Evolutionary conservation across 2,797 vertebrate species (phyloP), one percentile per base, ranked within the genome.

Genomic region (Echeneis naucrates): DNA sequence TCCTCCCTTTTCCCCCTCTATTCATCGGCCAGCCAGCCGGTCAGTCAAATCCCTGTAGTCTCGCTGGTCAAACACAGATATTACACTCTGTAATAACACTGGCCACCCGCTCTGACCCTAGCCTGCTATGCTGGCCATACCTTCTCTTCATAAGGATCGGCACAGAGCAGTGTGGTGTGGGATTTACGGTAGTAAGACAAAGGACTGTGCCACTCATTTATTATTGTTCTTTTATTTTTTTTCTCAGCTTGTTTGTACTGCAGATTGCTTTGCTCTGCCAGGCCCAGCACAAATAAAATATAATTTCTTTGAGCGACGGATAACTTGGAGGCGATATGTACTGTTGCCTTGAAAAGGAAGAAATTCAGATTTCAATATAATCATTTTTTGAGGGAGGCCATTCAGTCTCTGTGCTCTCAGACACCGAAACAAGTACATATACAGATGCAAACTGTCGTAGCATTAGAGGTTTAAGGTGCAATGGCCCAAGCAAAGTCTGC

Each of bases 31-130:
- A 62, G 82, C 90, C 86, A 80, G 89, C 85, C 89, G 89, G 91
- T 90, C 88, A 87, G 90, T 87, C 81, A 93, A 94, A 93, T 96
- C 89, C 90, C 86, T 91, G 66, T 90, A 93, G 92, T 92, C 90
- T 86, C 91, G 87, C 92, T 95, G 90, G 90, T 95, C 93, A 95
- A 93, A 95, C 92, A 92, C 76, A 92, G 92, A 94, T 94, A 92
- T 95, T 96, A 94, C 92, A 94, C 94, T 95, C 94, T 95, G 94
- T 94, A 90, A 92, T 91, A 95, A 92, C 90, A 88, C 89, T 88
- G 89, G 94, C 93, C 89, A 90, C 92, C 92, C 92, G 85, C 81
- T 80, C 70, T 94, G 94, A 94, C 92, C 92, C 86, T 73, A 81
- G 89, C 65, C 87, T 75, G 80, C 84, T 87, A 76, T 90, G 84